Evolutionary conservation across 1,140 invertebrate species (phyloP), one percentile per base, ranked within the genome.

Genomic region (Psilanteris sp.): DNA sequence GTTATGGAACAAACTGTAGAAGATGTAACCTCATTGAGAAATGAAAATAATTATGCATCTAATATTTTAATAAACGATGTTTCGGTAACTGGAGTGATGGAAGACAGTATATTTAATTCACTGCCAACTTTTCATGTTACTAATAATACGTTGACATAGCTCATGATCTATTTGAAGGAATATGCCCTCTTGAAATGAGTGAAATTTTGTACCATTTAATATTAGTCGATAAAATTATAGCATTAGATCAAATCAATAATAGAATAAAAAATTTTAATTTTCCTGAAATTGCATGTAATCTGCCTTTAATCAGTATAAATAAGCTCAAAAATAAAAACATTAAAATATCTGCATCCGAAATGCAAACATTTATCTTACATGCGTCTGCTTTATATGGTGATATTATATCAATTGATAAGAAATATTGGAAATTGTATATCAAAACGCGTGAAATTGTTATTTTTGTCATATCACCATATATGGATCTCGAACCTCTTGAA

Each of bases 121-220:
- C 13, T 48, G 4, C 57, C 43, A 16, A 20, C 22, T 13, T 62
- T 62, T 31, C 13, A 50, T 31, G 8, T 16, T 1, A 29, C 57
- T 2, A 26, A 26, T 7, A 26, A 26, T 26, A 4, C 6, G 54
- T 44, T 16, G 26, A 57, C 8, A 31, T 55, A 15, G 27, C 36
- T 7, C 39, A 57, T 43, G 54, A 57, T 10, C 8, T 57, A 0
- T 34, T 43, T 0, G 39, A 57, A 7, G 39, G 54, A 18, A 15
- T 55, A 9, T 55, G 50, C 22, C 1, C 22, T 5, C 7, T 9
- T 7, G 50, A 55, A 31, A 20, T 41, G 4, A 15, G 0, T n/a
- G 24, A 41, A 55, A 41, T 55, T 55, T 13, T 55, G 4, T 7
- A 54, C 27, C 1, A 15, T 1, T 26, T 37, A 6, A 14, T 54